phyloP scores from a whole-genome alignment of 2,797 vertebrate genomes.

The Xenentodon cancila region DNA sequence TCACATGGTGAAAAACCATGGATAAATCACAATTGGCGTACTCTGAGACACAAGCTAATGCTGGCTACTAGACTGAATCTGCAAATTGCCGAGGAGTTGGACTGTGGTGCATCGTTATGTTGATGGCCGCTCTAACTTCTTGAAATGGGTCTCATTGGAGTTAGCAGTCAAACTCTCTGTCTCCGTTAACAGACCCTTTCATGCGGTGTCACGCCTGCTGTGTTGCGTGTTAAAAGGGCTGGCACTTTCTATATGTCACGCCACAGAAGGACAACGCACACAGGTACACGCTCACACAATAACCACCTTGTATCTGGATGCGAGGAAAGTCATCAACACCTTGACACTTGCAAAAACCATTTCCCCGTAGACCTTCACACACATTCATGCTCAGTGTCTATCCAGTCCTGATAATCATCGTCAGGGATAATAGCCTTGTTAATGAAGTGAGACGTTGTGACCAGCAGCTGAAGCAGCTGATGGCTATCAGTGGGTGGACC shows the following conservation, averaged over 20 bases:
- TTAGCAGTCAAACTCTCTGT: conserved; percentile 50
- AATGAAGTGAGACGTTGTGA: conserved; percentile 74
- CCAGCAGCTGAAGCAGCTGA: conserved; percentile 68
- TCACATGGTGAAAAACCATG: conserved; percentile 60
- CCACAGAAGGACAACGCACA: conserved; percentile 11
- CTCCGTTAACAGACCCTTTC: conserved; percentile 58
- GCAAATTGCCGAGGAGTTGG: conserved; percentile 55
- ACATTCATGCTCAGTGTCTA: conserved; percentile 46
- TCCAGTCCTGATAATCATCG: conserved; percentile 65
- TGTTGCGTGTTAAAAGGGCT: conserved; percentile 33
- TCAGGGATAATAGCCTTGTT: conserved; percentile 74
- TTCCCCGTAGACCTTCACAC: conserved; percentile 27
- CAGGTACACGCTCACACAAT: conserved; percentile 15
- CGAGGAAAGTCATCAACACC: conserved; percentile 65
- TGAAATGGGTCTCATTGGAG: conserved; percentile 59
- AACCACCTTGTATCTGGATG: conserved; percentile 15
- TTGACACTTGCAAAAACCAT: conserved; percentile 58
- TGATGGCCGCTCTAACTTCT: conserved; percentile 57
- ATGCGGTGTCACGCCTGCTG: conserved; percentile 55
- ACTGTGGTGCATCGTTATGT: conserved; percentile 40
- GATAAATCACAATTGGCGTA: conserved; percentile 68
- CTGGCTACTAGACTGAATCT: conserved; percentile 47
- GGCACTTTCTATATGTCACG: conserved; percentile 41
- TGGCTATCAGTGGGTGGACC: conserved; percentile 69
- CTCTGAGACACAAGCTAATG: conserved; percentile 43